Evolutionary conservation across 1,140 invertebrate genomes (phyloP).

Genomic region (honey bee (Apis mellifera)): DNA sequence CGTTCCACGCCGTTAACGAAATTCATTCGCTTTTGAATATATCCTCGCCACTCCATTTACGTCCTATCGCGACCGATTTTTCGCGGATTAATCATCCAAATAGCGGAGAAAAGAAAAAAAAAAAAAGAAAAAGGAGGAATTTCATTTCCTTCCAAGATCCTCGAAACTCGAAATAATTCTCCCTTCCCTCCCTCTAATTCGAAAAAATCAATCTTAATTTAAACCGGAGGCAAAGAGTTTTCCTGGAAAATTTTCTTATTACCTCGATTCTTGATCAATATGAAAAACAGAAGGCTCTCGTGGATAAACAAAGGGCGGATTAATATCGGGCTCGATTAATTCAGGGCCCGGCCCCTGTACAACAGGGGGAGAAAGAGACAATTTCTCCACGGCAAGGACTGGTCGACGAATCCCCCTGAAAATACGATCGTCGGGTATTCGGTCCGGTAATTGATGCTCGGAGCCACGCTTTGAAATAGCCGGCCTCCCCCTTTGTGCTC

Average conservation of each 20-base stretch:
- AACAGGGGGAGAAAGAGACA: not conserved
- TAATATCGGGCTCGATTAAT: constrained; percentile 12
- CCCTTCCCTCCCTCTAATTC: not conserved
- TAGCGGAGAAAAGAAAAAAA: not conserved
- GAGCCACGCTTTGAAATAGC: constrained; percentile 17
- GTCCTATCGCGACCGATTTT: constrained; percentile 22
- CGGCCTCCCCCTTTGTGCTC: too few relatives aligned
- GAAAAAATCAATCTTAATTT: not conserved
- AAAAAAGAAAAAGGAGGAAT: too few relatives aligned
- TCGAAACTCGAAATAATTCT: too few relatives aligned
- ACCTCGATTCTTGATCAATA: constrained; percentile 1
- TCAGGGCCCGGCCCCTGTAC: not conserved
- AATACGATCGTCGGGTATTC: not conserved
- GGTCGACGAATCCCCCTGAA: not conserved
- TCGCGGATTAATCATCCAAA: constrained; percentile 17
- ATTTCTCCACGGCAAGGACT: not conserved
- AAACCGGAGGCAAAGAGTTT: not conserved
- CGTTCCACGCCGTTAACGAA: constrained; percentile 55
- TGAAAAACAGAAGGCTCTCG: not conserved
- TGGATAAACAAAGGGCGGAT: constrained; percentile 9
- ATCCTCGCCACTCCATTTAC: constrained; percentile 49
- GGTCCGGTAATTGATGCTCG: constrained; percentile 20
- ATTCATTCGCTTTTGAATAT: constrained; percentile 61
- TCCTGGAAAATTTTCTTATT: not conserved
- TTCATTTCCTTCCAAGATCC: not conserved